Conservation (phyloP, 2,888 invertebrate species). For the Meandrusa payeni region DNA sequence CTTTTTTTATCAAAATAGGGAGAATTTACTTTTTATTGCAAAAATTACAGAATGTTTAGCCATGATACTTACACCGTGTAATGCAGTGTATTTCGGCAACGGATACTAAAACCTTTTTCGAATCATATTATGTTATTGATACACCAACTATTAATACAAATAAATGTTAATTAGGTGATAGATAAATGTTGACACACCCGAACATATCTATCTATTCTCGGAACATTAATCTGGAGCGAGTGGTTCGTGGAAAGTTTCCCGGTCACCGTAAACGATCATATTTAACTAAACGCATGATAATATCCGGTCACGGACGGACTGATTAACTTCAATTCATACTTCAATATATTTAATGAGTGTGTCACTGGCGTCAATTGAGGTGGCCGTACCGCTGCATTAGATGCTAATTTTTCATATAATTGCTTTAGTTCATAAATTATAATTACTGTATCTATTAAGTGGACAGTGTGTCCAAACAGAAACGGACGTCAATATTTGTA, state of each 20-base stretch:
- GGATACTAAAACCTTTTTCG: too few relatives aligned
- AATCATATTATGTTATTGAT: too few relatives aligned
- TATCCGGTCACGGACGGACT: slow-evolving; percentile 17
- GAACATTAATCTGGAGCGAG: slow-evolving; percentile 1
- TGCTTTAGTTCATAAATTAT: slow-evolving; percentile 1
- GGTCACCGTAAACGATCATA: background rate
- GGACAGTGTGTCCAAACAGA: background rate
- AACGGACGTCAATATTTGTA: too few relatives aligned
- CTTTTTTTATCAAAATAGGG: too few relatives aligned
- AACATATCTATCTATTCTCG: too few relatives aligned
- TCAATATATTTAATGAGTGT: slow-evolving; percentile 18
- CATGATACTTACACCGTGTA: too few relatives aligned
- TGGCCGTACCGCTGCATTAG: slow-evolving; percentile 2
- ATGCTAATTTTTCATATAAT: slow-evolving; percentile 8
- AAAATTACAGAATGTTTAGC: too few relatives aligned
- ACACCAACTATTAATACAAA: too few relatives aligned
- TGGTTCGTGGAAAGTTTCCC: slow-evolving; percentile 4
- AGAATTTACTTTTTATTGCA: too few relatives aligned
- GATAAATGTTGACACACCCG: too few relatives aligned
- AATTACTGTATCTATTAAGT: background rate
- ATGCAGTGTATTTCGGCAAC: too few relatives aligned
- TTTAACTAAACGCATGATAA: slow-evolving; percentile 12
- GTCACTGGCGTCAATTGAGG: slow-evolving; percentile 10
- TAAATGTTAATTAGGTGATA: too few relatives aligned
- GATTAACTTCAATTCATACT: slow-evolving; percentile 17